Percentiles rank a stretch among this genome's conserved stretches.
These are phyloP conservation scores for Drosophila pallidifrons DNA, from an alignment of 1,140 invertebrate species.

Conservation along the genomic window DNA sequence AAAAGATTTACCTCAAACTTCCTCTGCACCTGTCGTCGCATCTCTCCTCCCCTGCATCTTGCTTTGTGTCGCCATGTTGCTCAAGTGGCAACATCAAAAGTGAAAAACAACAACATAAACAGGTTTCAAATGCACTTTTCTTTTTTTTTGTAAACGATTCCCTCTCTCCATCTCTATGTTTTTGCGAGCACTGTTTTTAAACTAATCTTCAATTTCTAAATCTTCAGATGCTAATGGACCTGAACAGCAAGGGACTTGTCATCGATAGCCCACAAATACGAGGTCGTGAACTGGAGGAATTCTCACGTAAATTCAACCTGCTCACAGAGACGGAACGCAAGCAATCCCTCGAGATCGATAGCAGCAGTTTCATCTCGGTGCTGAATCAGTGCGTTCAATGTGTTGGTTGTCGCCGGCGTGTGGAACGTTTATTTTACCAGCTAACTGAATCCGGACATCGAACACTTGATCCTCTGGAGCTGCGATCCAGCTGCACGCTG, in stretches of 20 bases:
- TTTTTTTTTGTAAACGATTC: slow-evolving; percentile 18
- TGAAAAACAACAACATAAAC: slow-evolving; percentile 43
- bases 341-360: slow-evolving; percentile 92
- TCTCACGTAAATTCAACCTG: slow-evolving; percentile 91
- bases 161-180: slow-evolving; percentile 11
- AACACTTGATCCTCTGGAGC: slow-evolving; percentile 92
- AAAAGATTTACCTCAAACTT: background rate
- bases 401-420: slow-evolving; percentile 95
- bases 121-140: slow-evolving; percentile 68
- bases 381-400: slow-evolving; percentile 95
- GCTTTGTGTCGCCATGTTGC: slow-evolving; percentile 64
- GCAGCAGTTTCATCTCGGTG: slow-evolving; percentile 92
- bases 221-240: slow-evolving; percentile 95
- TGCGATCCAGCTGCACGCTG: slow-evolving; percentile 89
- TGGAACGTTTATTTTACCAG: slow-evolving; percentile 94
- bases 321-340: slow-evolving; percentile 92
- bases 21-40: slow-evolving; percentile 41
- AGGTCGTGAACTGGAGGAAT: slow-evolving; percentile 93
- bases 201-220: background rate
- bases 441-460: slow-evolving; percentile 92
- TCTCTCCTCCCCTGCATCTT: slow-evolving; percentile 1
- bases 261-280: slow-evolving; percentile 91
- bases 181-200: slow-evolving; percentile 3
- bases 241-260: slow-evolving; percentile 92
- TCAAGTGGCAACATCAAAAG: slow-evolving; percentile 55